Conservation (phyloP, 1,140 invertebrate species). For the Eciton burchellii region DNA sequence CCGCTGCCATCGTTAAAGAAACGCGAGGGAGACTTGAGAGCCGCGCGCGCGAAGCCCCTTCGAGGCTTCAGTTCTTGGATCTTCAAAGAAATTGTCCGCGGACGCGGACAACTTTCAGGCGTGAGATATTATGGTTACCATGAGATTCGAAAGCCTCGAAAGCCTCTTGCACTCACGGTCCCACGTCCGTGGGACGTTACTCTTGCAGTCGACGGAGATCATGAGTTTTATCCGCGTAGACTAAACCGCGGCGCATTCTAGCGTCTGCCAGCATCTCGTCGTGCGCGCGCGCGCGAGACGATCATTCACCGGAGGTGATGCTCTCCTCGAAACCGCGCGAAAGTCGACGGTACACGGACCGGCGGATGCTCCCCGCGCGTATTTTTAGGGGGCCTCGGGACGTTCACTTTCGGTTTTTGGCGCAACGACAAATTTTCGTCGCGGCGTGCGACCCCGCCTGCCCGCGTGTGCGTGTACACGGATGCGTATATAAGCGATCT, state of each 20-base stretch:
- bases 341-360: slow-evolving; percentile 24
- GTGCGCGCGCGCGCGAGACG: slow-evolving; percentile 23
- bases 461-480: slow-evolving; percentile 34
- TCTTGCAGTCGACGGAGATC: no score
- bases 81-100: background rate
- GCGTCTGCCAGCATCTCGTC: background rate
- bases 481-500: slow-evolving; percentile 73
- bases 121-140: background rate
- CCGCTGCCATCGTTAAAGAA: background rate
- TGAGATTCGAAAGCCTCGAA: background rate
- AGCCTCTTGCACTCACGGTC: no score
- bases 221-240: background rate
- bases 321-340: slow-evolving; percentile 32
- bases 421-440: slow-evolving; percentile 82
- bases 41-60: no score
- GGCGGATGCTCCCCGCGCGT: slow-evolving; percentile 64
- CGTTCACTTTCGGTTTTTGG: slow-evolving; percentile 82
- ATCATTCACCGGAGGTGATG: slow-evolving; percentile 47
- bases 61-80: background rate
- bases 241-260: background rate
- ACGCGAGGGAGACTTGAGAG: background rate
- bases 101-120: background rate
- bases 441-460: slow-evolving; percentile 33
- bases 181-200: no score
- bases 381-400: slow-evolving; percentile 82